Conservation (phyloP, 2,888 invertebrate genomes). For the Sclerodermus sp. region DNA sequence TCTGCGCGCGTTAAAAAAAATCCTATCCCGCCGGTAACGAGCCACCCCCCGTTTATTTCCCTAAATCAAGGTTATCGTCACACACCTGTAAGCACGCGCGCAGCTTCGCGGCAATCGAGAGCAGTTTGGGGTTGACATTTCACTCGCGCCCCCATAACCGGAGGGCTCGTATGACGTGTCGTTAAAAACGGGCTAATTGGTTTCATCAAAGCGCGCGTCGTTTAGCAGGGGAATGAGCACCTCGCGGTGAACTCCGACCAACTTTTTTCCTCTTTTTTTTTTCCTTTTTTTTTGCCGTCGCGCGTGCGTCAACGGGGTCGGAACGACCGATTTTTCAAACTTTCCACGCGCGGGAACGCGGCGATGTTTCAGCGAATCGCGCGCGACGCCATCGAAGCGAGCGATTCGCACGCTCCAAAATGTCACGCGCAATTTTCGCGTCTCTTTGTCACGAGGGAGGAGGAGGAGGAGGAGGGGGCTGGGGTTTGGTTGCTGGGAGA, state of each 20-base stretch:
- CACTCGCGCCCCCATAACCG: constrained; percentile 39
- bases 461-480: no score
- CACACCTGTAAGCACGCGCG: constrained; percentile 24
- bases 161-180: constrained; percentile 35
- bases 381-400: no score
- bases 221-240: constrained; percentile 16
- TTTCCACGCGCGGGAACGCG: no score
- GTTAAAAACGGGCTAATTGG: constrained; percentile 47
- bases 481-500: no score
- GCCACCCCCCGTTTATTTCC: constrained; percentile 38
- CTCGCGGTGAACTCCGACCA: not conserved
- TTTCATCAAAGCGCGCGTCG: constrained; percentile 41
- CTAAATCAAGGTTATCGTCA: constrained; percentile 34
- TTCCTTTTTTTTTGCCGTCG: constrained; percentile 8
- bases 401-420: no score
- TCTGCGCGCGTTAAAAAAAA: no score
- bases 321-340: not conserved
- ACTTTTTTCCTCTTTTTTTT: not conserved
- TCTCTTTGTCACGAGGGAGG: no score
- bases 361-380: no score
- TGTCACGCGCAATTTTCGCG: no score
- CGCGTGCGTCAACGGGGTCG: constrained; percentile 3
- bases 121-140: constrained; percentile 45
- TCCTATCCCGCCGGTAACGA: no score
- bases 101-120: constrained; percentile 22